Conservation (phyloP, 2,797 vertebrate species). For the Euphonia xanthogaster region DNA sequence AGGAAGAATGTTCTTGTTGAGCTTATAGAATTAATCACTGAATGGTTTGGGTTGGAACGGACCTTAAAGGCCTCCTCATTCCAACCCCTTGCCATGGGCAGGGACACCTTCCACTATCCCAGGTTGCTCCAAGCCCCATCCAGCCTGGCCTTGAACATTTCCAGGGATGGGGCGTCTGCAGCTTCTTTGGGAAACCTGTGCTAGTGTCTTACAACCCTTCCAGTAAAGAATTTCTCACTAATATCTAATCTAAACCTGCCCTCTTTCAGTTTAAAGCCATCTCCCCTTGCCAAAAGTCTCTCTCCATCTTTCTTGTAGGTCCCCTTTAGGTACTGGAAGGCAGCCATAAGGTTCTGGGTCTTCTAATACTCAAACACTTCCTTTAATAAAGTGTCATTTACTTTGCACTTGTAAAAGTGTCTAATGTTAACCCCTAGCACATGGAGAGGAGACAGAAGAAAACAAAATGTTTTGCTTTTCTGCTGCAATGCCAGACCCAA, state of each 20-base stretch:
- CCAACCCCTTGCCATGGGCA: not conserved
- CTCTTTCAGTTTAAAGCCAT: not conserved
- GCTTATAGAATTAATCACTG: not conserved
- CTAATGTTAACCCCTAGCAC: not conserved
- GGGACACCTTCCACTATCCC: not conserved
- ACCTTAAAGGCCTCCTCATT: fast-evolving
- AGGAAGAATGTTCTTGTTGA: not conserved
- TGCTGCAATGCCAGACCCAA: not conserved
- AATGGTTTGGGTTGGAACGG: not conserved
- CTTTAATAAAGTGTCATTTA: not conserved
- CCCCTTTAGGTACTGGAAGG: not conserved
- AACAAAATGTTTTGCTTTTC: not conserved
- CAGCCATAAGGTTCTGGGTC: not conserved
- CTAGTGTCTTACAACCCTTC: not conserved
- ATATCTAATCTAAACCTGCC: not conserved
- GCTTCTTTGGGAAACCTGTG: not conserved
- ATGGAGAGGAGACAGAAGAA: not conserved
- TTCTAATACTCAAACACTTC: not conserved
- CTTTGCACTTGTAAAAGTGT: not conserved
- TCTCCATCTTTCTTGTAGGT: not conserved
- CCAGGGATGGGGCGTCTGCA: not conserved
- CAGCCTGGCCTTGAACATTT: not conserved
- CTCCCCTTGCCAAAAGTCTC: not conserved
- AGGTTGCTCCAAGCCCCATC: not conserved
- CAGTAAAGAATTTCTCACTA: not conserved